phyloP scores from a whole-genome alignment of 2,888 invertebrate genomes.

The Drosophila glabriapex region DNA sequence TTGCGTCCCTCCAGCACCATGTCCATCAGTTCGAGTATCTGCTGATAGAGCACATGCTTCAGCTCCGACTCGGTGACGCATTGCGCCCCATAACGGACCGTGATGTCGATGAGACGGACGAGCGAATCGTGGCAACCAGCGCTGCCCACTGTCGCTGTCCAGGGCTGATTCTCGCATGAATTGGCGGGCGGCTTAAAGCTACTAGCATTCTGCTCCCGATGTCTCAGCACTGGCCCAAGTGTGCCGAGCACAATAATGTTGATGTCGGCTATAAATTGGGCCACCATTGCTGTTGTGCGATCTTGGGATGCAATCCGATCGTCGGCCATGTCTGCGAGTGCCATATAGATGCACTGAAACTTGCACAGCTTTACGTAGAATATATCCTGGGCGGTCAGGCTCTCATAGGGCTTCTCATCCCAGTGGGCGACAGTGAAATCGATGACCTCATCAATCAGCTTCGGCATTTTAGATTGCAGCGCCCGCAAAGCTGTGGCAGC shows the following conservation, averaged over 20 bases:
- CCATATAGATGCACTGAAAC: constrained; percentile 89
- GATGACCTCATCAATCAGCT: constrained; percentile 87
- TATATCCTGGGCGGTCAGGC: constrained; percentile 90
- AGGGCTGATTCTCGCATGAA: constrained; percentile 89
- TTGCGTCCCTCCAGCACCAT: constrained; percentile 90
- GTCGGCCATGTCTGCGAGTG: constrained; percentile 88
- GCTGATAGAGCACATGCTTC: constrained; percentile 88
- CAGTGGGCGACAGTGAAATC: constrained; percentile 86
- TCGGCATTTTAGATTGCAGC: constrained; percentile 60
- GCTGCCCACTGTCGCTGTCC: constrained; percentile 89
- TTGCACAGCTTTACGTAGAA: constrained; percentile 91
- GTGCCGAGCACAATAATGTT: constrained; percentile 88
- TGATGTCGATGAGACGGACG: constrained; percentile 84
- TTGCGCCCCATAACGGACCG: constrained; percentile 84
- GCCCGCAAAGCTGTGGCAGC: constrained; percentile 89
- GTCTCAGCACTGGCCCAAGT: constrained; percentile 88
- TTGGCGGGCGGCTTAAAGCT: constrained; percentile 86
- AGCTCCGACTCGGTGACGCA: constrained; percentile 84
- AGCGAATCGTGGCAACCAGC: constrained; percentile 86
- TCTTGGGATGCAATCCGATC: constrained; percentile 88
- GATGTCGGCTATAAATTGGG: constrained; percentile 86
- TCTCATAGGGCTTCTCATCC: constrained; percentile 85
- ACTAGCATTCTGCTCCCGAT: constrained; percentile 87
- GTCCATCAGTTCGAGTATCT: constrained; percentile 90
- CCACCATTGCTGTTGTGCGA: constrained; percentile 86